Base-by-base conservation (phyloP, 2,888 invertebrate genomes). In the Apoda limacodes region DNA sequence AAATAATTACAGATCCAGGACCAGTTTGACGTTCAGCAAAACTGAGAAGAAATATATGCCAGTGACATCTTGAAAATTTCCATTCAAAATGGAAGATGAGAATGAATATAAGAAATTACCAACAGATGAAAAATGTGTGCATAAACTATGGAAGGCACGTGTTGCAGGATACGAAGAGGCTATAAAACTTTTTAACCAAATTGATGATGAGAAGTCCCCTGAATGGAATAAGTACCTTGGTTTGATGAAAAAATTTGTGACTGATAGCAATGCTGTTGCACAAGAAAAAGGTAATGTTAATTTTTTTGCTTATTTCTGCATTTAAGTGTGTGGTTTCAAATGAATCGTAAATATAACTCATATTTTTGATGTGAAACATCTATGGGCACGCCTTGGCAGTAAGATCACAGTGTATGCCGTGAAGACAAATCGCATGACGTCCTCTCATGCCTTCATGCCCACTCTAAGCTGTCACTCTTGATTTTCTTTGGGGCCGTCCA, bases 131-230 rank as follows among this genome's bases (percentile, higher is more conserved):
- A 87, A 93, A 62, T 93, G 93, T 65, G 87, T 91, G 9, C 97
- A 98, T 68, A 98, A 97, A 81, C 76, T 91, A 32, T 98, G 98
- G 98, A 97, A 97, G 69, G 98, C 97, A 3, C 85, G 98, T 43
- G 85, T 96, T 2, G 89, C 90, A 44, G 98, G 97, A 1, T 98
- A 97, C 52, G 96, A 97, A 66, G 96, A 96, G 64, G 92, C 94
- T 0, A 86, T 90, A 5, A 96, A 94, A 63, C 80, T 92, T 9
- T 97, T 98, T 67, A 86, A 88, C 42, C 88, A 89, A 56, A 88
- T 93, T 46, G 91, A 90, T 54, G 95, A 95, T 75, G 96, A 96
- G 58, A 97, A 97, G 62, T 92, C 94, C 21, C 88, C 93, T 0
- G 97, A 97, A 62, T 98, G 96, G 88, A 88, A 86, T 49, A 96